These are phyloP conservation scores for Pristionchus mayeri DNA, from an alignment of 2,888 invertebrate genomes.

Conservation along the genomic window DNA sequence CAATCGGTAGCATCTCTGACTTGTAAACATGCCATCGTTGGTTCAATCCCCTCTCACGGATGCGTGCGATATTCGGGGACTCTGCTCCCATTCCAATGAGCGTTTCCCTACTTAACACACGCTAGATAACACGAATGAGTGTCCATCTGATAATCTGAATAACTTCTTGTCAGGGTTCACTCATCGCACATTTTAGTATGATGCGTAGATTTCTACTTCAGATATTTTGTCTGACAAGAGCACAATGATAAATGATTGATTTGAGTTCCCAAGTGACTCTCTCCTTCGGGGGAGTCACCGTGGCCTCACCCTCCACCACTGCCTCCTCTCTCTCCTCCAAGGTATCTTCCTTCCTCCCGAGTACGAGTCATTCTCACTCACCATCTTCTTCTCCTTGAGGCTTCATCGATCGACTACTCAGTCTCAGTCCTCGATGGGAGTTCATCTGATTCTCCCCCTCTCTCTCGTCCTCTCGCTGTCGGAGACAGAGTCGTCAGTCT, in stretches of 20 bases:
- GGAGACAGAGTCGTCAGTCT: conserved; percentile 72
- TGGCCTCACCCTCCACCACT: conserved; percentile 66
- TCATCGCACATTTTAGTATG: too few species aligned
- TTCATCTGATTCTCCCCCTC: conserved; percentile 60
- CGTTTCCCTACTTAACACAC: not conserved
- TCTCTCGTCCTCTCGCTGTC: conserved; percentile 71
- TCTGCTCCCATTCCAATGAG: not conserved
- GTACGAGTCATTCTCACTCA: too few species aligned
- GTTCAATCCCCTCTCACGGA: not conserved
- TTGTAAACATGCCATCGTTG: not conserved
- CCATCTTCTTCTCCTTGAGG: too few species aligned
- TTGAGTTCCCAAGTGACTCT: conserved; percentile 70
- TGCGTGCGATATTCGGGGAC: not conserved
- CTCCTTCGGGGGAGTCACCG: conserved; percentile 74
- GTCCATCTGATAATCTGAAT: too few species aligned
- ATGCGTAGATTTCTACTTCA: too few species aligned
- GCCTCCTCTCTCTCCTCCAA: conserved; percentile 50
- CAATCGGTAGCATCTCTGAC: not conserved
- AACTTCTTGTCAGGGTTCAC: too few species aligned
- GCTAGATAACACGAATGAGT: not conserved
- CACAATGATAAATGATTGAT: not conserved
- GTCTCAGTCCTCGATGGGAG: conserved; percentile 73
- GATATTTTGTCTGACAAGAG: too few species aligned
- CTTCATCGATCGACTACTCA: conserved; percentile 36
- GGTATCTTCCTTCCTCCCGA: not conserved